Percentiles rank a stretch among this genome's conserved stretches.
These are phyloP conservation scores for Sisyra terminalis DNA, from an alignment of 2,888 invertebrate species.

Conservation along the genomic window DNA sequence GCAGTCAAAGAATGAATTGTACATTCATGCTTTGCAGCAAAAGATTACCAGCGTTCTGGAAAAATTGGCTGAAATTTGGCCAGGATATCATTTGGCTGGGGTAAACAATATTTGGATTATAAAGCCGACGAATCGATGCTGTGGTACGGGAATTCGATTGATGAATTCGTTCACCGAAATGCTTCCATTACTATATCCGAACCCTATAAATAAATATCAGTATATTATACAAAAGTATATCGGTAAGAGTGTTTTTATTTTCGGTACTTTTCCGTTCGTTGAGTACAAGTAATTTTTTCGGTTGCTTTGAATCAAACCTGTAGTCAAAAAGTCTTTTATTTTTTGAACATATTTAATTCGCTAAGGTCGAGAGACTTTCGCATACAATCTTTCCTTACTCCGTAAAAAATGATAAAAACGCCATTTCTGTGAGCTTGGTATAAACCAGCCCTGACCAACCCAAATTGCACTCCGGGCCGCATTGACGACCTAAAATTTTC, in stretches of 20 bases:
- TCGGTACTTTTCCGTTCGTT: too few species aligned
- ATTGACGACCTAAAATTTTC: too few species aligned
- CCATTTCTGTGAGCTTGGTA: too few species aligned
- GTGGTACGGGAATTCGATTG: slow-evolving; percentile 78
- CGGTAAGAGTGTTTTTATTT: slow-evolving; percentile 33
- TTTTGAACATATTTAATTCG: too few species aligned
- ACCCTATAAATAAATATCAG: slow-evolving; percentile 49
- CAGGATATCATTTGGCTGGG: slow-evolving; percentile 73
- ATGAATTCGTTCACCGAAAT: slow-evolving; percentile 79
- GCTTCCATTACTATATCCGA: slow-evolving; percentile 49
- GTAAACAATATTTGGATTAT: slow-evolving; percentile 84
- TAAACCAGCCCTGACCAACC: too few species aligned
- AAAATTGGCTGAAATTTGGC: slow-evolving; percentile 55
- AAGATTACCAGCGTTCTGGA: slow-evolving; percentile 43
- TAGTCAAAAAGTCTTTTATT: too few species aligned
- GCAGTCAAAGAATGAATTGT: slow-evolving; percentile 7
- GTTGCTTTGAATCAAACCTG: too few species aligned
- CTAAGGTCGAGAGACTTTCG: too few species aligned
- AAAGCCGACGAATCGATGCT: slow-evolving; percentile 85
- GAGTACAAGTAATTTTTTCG: too few species aligned
- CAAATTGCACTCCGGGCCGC: too few species aligned
- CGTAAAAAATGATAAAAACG: too few species aligned
- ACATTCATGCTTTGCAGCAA: slow-evolving; percentile 30
- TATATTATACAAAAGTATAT: slow-evolving; percentile 94
- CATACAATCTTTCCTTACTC: too few species aligned